These are phyloP conservation scores for Zoanthus solanderi DNA, from an alignment of 92 coral and sea anemone genomes.

Conservation along the genomic window DNA sequence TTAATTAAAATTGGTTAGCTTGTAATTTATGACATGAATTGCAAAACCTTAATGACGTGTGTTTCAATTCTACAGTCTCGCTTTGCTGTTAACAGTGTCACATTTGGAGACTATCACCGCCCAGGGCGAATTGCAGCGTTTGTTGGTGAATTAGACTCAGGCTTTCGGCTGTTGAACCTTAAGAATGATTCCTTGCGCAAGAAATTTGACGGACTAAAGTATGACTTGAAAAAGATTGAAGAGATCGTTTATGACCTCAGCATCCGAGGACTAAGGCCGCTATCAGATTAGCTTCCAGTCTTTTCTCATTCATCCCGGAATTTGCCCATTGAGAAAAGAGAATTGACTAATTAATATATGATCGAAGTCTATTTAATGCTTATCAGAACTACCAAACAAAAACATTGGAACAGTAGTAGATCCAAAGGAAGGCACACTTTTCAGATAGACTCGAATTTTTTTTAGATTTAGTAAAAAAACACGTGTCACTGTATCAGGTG, in stretches of 20 bases:
- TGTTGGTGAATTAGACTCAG: conserved; percentile 94
- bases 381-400: too few species aligned
- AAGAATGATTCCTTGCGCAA: conserved; percentile 94
- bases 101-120: conserved; percentile 87
- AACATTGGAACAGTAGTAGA: too few species aligned
- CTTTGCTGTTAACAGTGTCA: conserved; percentile 94
- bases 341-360: too few species aligned
- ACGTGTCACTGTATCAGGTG: too few species aligned
- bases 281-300: conserved; percentile 15
- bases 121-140: conserved; percentile 89
- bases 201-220: conserved; percentile 97
- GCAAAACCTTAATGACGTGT: not conserved
- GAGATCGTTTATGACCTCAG: conserved; percentile 98
- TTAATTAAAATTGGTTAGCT: too few species aligned
- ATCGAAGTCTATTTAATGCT: too few species aligned
- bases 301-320: not conserved
- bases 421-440: too few species aligned
- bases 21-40: too few species aligned
- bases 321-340: too few species aligned
- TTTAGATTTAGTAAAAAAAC: too few species aligned
- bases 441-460: too few species aligned
- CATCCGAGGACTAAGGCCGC: conserved; percentile 86
- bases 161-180: conserved; percentile 92
- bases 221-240: conserved; percentile 95
- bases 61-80: conserved; percentile 78